Conservation (phyloP, 2,113 vertebrate species). For the Loxodonta africana region DNA sequence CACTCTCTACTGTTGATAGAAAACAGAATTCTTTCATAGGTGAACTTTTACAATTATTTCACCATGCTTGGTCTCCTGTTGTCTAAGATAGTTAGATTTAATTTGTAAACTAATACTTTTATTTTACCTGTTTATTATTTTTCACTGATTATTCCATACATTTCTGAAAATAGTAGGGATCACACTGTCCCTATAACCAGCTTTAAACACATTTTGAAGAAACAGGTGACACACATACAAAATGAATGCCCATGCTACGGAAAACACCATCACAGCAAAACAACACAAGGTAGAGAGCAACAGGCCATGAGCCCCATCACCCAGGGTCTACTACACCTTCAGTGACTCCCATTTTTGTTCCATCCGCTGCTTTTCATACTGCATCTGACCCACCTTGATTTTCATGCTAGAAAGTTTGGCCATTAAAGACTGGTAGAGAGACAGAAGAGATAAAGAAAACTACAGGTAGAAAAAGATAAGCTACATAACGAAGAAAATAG, state of each 20-base stretch:
- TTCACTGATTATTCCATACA: background rate
- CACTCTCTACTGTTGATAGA: background rate
- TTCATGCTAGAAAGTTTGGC: slow-evolving; percentile 99
- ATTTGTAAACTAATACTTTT: background rate
- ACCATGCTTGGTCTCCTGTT: background rate
- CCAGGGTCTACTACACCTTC: slow-evolving; percentile 93
- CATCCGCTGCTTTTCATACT: slow-evolving; percentile 98
- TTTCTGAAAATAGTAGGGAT: slow-evolving; percentile 38
- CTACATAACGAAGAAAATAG: slow-evolving; percentile 79
- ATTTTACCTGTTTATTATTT: slow-evolving; percentile 13
- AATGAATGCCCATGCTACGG: slow-evolving; percentile 67
- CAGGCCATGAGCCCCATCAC: slow-evolving; percentile 78
- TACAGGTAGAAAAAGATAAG: slow-evolving; percentile 87
- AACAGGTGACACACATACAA: slow-evolving; percentile 49
- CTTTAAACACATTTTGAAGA: background rate
- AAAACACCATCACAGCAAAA: slow-evolving; percentile 80
- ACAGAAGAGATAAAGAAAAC: slow-evolving; percentile 88
- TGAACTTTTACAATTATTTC: background rate
- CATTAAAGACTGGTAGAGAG: slow-evolving; percentile 97
- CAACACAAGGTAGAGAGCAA: slow-evolving; percentile 69
- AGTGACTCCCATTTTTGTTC: slow-evolving; percentile 95
- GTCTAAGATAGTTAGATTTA: background rate
- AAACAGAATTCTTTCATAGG: background rate
- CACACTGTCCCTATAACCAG: background rate
- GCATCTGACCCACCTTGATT: slow-evolving; percentile 99